Base-by-base conservation (phyloP, 2,797 vertebrate genomes). In the Molossus molossus region DNA sequence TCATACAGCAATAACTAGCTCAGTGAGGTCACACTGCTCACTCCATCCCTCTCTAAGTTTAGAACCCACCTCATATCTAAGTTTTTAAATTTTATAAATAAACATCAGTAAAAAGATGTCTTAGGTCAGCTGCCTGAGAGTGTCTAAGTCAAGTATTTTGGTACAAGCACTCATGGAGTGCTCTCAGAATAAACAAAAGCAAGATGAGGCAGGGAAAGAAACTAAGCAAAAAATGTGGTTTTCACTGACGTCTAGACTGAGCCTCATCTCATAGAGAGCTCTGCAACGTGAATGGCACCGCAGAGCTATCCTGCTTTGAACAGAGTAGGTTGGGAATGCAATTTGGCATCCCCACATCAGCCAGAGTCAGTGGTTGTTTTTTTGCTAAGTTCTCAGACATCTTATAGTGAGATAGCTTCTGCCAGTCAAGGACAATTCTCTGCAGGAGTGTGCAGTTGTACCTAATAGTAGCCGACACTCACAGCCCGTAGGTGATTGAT, bases 101-200 rank as follows among this genome's bases (percentile, higher is more conserved):
- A 23, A 37, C 13, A 58, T 58, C 9, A 50, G 27, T 81, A 21
- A 33, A 91, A 15, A 10, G 1, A 3, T 40, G 18, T 72, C 27
- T 55, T 37, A 62, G 25, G 3, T 65, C n/a, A 37, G 20, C n/a
- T 67, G 55, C 11, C 9, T 40, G 33, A 79, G 45, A 76, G 21
- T 80, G 9, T 37, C 20, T 80, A 8, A 33, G 55, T 53, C 14
- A 60, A 48, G 10, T 60, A 45, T 60, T 72, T 67, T n/a, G 55
- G 7, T 65, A 10, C 33, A 69, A 25, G 40, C 6, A 37, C 2
- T 55, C 13, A 12, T 45, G 25, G 50, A 50, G 37, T n/a, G 9
- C 37, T 73, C 12, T 88, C 27, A 77, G 45, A 84, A 80, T 53
- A 94, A 93, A 57, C 27, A 15, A 21, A 60, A 80, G 29, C 4